phyloP scores from a whole-genome alignment of 2,113 vertebrate genomes.

The Jaculus jaculus region DNA sequence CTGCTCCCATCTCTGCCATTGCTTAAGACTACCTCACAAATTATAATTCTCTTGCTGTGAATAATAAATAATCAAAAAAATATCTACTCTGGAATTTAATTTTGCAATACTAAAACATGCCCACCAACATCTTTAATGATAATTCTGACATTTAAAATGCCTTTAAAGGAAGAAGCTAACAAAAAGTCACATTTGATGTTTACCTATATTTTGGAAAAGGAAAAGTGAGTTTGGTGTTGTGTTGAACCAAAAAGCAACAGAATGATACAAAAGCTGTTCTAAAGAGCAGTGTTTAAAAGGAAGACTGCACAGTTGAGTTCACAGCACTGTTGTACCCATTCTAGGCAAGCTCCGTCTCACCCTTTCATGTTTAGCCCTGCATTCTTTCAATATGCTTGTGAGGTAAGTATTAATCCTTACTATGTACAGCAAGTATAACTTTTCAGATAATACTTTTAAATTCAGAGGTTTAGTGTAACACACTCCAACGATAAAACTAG shows the following conservation, averaged over 20 bases:
- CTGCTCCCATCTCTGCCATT: too few relatives aligned
- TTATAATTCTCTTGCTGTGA: not conserved
- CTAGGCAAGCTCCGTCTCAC: rapidly evolving
- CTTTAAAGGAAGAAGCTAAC: slow-evolving; percentile 28
- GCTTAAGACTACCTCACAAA: not conserved
- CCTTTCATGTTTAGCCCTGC: not conserved
- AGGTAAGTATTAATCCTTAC: not conserved
- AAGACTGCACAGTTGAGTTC: rapidly evolving
- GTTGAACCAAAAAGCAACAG: not conserved
- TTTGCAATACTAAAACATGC: not conserved
- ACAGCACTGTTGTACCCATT: rapidly evolving
- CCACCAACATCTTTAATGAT: not conserved
- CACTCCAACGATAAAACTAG: not conserved
- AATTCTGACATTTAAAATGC: slow-evolving; percentile 54
- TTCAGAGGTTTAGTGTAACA: not conserved
- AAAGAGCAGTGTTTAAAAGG: not conserved
- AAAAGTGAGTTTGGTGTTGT: not conserved
- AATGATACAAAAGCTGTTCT: not conserved
- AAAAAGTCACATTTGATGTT: slow-evolving; percentile 42
- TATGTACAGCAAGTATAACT: not conserved
- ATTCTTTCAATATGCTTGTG: not conserved
- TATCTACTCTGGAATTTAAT: not conserved
- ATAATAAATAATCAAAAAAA: not conserved
- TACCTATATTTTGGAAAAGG: slow-evolving; percentile 33
- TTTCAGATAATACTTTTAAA: slow-evolving; percentile 17